phyloP scores from a whole-genome alignment of 2,797 vertebrate genomes.

The Chanos chanos region DNA sequence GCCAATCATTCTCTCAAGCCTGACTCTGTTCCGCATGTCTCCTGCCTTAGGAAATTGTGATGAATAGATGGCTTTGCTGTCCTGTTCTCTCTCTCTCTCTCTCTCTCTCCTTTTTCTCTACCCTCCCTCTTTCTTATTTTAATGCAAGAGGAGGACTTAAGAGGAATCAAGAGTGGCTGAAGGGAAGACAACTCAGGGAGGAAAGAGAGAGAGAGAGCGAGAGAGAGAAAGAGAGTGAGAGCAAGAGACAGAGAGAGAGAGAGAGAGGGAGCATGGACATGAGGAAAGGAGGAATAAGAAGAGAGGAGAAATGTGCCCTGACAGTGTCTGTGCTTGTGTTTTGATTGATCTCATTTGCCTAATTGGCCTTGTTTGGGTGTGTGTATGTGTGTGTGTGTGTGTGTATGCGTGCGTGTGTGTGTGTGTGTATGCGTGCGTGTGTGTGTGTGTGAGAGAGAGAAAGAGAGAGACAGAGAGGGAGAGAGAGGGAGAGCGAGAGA shows the following conservation, averaged over 20 bases:
- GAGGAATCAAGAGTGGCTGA: no score
- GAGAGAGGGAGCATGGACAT: background rate
- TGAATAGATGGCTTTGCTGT: background rate
- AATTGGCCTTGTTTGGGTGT: conserved; percentile 60
- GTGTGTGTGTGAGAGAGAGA: no score
- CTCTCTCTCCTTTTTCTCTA: background rate
- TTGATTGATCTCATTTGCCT: conserved; percentile 62
- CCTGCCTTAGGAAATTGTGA: conserved; percentile 19
- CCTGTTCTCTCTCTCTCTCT: background rate
- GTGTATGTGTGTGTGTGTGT: conserved; percentile 51
- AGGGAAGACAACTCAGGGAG: no score
- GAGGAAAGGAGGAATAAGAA: background rate
- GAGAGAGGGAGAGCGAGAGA: no score
- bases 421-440: no score
- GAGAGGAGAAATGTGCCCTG: conserved; percentile 21
- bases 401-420: no score
- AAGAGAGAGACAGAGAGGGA: no score
- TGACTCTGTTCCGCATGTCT: conserved; percentile 15
- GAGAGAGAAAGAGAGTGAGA: conserved; percentile 4
- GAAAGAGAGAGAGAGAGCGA: conserved; percentile 32
- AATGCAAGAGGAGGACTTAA: no score
- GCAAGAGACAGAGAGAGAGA: background rate
- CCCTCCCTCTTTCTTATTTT: background rate
- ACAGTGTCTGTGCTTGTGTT: conserved; percentile 24
- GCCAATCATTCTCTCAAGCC: conserved; percentile 31